Conservation (phyloP, 2,888 invertebrate species). For the Drosophila anomalata region DNA sequence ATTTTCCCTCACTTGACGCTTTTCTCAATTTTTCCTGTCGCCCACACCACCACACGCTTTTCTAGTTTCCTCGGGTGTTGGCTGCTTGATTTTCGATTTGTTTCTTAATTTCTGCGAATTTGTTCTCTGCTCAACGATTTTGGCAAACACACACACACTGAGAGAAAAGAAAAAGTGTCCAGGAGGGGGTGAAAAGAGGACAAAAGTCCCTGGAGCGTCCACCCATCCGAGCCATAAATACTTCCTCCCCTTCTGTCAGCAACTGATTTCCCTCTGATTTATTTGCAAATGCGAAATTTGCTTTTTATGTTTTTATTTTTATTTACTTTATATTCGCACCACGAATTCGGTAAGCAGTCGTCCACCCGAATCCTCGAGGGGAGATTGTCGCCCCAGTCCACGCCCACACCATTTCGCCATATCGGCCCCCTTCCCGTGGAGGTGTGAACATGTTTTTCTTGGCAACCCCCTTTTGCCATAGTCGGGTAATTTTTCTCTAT, state of each 20-base stretch:
- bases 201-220: constrained; percentile 36
- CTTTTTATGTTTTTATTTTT: constrained; percentile 78
- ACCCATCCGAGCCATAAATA: constrained; percentile 73
- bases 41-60: constrained; percentile 2
- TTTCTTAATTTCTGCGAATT: constrained; percentile 79
- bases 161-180: constrained; percentile 1
- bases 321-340: constrained; percentile 79
- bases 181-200: constrained; percentile 1
- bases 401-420: not conserved
- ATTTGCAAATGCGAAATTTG: constrained; percentile 79
- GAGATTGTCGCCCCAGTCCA: constrained; percentile 37
- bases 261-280: constrained; percentile 79
- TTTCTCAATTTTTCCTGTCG: constrained; percentile 26
- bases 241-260: constrained; percentile 75
- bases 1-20: constrained; percentile 54
- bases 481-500: constrained; percentile 60
- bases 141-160: constrained; percentile 47
- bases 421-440: constrained; percentile 25
- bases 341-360: constrained; percentile 57
- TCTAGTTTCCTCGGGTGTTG: constrained; percentile 27
- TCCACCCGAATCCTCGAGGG: constrained; percentile 41
- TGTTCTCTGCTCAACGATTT: constrained; percentile 67
- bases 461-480: constrained; percentile 21
- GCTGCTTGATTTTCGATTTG: constrained; percentile 78
- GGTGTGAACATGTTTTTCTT: constrained; percentile 73